phyloP scores from a whole-genome alignment of 2,888 invertebrate species.

The Sisyra terminalis region DNA sequence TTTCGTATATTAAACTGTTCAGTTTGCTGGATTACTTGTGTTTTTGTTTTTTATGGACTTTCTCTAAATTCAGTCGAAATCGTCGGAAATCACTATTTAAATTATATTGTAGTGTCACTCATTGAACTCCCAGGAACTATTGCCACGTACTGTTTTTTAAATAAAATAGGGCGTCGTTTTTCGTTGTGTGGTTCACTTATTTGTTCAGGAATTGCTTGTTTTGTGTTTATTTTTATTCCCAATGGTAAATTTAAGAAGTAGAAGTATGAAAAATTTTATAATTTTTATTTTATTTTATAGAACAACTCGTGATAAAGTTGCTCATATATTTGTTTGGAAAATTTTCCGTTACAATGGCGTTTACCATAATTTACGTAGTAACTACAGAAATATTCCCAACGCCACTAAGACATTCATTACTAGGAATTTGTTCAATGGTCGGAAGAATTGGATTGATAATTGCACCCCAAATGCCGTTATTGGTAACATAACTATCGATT shows the following conservation, averaged over 20 bases:
- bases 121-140: constrained; percentile 62
- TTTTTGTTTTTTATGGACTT: constrained; percentile 65
- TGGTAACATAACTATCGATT: too few relatives aligned
- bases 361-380: constrained; percentile 46
- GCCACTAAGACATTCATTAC: constrained; percentile 38
- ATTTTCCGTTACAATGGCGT: constrained; percentile 45
- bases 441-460: constrained; percentile 46
- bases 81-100: constrained; percentile 60
- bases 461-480: constrained; percentile 49
- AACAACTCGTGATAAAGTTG: constrained; percentile 18
- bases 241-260: background rate
- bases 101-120: constrained; percentile 50
- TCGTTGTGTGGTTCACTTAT: constrained; percentile 44
- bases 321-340: constrained; percentile 42
- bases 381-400: constrained; percentile 55
- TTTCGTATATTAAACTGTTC: constrained; percentile 44
- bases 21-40: constrained; percentile 66
- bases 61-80: constrained; percentile 61
- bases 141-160: constrained; percentile 41
- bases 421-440: constrained; percentile 46
- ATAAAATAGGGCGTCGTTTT: constrained; percentile 43
- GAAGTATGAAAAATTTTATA: too few relatives aligned
- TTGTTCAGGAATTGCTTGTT: constrained; percentile 40
- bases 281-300: background rate
- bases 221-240: background rate